Base-by-base conservation (phyloP, 1,140 invertebrate genomes). In the Drosophila murphyi region DNA sequence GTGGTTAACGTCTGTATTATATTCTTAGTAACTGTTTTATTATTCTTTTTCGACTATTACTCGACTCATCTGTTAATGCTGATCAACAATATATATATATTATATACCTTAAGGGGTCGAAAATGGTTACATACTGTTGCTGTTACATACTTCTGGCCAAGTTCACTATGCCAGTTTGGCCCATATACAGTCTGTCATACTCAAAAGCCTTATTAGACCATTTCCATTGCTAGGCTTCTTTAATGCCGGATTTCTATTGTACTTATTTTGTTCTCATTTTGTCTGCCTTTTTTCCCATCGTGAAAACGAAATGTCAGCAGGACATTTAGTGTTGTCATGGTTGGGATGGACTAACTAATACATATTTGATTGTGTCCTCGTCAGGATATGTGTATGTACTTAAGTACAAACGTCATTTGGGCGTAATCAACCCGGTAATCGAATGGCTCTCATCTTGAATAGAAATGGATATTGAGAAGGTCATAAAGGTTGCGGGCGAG, bases 121-220 rank as follows among this genome's bases (percentile, higher is more conserved):
- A 20, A 20, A 20, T 20, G 20, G 20, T 20, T 20, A 20, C 20
- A 20, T 20, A 20, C 20, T 20, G 20, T 20, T 20, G 20, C 20
- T 20, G 20, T 20, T 20, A 20, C 20, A 20, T 20, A 20, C 20
- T 20, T 20, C 20, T 20, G 20, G 20, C 20, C 20, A 20, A 20
- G 20, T 20, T 20, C 20, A 20, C 20, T 20, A 20, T 20, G 20
- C 20, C 20, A 20, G 20, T 20, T 20, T 20, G 20, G 20, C 20
- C 20, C 20, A 20, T 20, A 20, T 20, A 1, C 20, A 20, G 31
- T 48, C 34, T 12, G 45, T 39, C 41, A 52, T 34, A 51, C 52
- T 72, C 71, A 63, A 52, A 85, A 20, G 81, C 70, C 86, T 81
- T 67, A 86, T 82, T 81, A 86, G 82, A 71, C 76, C 63, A 76